A percentile compares a stretch with the other conserved stretches of the same genome.
phyloP scores from a whole-genome alignment of 1,140 invertebrate species.

The Drosophila persimilis region DNA sequence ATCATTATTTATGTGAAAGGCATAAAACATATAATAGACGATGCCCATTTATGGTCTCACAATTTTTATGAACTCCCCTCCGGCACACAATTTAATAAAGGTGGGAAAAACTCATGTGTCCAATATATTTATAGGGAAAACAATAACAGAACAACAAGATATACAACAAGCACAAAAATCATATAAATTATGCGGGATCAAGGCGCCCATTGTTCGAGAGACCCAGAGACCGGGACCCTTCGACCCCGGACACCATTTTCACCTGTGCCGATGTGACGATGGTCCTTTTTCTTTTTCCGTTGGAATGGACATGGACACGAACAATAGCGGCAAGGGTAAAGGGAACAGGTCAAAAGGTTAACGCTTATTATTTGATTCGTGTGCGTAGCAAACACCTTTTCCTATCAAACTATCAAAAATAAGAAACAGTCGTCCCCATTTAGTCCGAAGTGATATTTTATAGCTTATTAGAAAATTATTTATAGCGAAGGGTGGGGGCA shows the following conservation, averaged over 20 bases:
- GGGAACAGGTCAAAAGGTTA: conserved; percentile 66
- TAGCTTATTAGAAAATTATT: conserved; percentile 79
- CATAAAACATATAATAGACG: conserved; percentile 74
- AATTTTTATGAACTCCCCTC: conserved; percentile 54
- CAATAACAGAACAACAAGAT: conserved; percentile 43
- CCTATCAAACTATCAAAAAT: conserved; percentile 30
- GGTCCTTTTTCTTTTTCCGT: conserved; percentile 48
- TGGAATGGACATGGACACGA: conserved; percentile 56
- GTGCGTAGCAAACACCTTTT: conserved; percentile 71
- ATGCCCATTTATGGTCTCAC: conserved; percentile 68
- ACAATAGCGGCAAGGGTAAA: conserved; percentile 50
- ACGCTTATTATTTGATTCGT: conserved; percentile 45
- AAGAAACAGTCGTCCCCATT: conserved; percentile 18
- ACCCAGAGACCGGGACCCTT: conserved; percentile 27
- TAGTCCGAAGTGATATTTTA: conserved; percentile 72
- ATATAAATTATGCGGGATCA: conserved; percentile 82
- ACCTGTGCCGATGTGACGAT: conserved; percentile 58
- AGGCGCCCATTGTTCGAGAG: conserved; percentile 62
- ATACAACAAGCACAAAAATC: conserved; percentile 50
- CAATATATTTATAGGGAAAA: conserved; percentile 70
- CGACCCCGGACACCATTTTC: conserved; percentile 45
- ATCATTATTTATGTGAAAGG: conserved; percentile 72
- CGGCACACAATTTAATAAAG: conserved; percentile 77
- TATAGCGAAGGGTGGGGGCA: conserved; percentile 19
- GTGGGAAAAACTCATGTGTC: conserved; percentile 68